These are phyloP conservation scores for Periplaneta americana DNA, from an alignment of 1,140 invertebrate genomes.

Conservation along the genomic window DNA sequence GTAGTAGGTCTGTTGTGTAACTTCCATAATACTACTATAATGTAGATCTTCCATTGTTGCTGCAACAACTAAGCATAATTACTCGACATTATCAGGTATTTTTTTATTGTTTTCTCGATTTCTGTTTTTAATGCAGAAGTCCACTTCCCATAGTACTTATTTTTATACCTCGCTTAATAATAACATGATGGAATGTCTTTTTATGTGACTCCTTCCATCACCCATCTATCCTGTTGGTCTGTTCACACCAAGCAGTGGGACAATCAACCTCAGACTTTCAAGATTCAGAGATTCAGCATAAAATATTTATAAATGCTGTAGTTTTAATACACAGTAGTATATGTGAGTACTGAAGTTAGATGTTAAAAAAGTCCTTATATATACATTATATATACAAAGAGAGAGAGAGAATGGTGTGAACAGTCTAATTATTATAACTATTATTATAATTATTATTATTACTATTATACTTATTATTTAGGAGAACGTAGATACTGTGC, in stretches of 20 bases:
- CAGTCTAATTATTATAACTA: not conserved
- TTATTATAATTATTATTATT: not conserved
- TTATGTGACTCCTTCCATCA: not conserved
- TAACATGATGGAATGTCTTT: not conserved
- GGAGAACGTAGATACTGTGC: not conserved
- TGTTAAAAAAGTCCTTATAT: not conserved
- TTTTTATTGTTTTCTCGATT: slow-evolving; percentile 6
- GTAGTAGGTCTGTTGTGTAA: slow-evolving; percentile 1
- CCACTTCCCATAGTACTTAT: slow-evolving; percentile 19
- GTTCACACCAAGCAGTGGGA: slow-evolving; percentile 7
- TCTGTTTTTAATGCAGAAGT: slow-evolving; percentile 6
- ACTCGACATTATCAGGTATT: slow-evolving; percentile 6
- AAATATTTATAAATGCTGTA: not conserved
- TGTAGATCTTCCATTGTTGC: slow-evolving; percentile 14
- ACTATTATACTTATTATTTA: not conserved
- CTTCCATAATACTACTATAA: slow-evolving; percentile 7
- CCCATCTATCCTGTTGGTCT: not conserved
- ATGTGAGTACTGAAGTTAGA: not conserved
- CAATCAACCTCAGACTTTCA: not conserved
- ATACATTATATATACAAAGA: not conserved
- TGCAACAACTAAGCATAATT: slow-evolving; percentile 7
- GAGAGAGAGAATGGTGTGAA: not conserved
- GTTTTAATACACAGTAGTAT: not conserved
- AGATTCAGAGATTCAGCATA: not conserved
- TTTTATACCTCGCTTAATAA: slow-evolving; percentile 19